These are phyloP conservation scores for Epinotia brunnichana DNA, from an alignment of 2,888 invertebrate genomes.

Conservation along the genomic window DNA sequence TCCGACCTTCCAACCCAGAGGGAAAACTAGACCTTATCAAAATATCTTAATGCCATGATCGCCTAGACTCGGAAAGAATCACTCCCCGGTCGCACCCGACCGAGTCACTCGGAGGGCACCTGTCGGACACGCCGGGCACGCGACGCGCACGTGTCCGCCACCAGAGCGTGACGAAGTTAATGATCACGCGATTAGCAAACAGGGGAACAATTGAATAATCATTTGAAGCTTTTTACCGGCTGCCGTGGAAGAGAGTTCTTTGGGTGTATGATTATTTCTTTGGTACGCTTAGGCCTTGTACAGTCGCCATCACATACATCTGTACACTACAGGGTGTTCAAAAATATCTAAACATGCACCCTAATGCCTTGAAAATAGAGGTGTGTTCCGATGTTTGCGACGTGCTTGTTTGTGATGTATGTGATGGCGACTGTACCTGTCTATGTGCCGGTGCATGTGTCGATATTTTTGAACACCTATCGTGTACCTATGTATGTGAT, in stretches of 20 bases:
- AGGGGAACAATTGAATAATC: conserved; percentile 21
- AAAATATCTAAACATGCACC: too few species aligned
- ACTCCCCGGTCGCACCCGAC: not conserved
- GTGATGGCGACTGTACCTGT: too few species aligned
- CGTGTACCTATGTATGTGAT: too few species aligned
- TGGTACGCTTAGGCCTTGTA: too few species aligned
- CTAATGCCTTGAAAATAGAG: too few species aligned
- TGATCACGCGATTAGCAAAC: conserved; percentile 34
- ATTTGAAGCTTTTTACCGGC: conserved; percentile 4
- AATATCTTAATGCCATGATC: not conserved
- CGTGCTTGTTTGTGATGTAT: conserved; percentile 4
- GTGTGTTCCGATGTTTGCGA: too few species aligned
- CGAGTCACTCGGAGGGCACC: conserved; percentile 48
- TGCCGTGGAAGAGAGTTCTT: not conserved
- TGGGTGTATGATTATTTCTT: not conserved
- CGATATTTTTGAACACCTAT: too few species aligned
- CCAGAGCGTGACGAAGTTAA: conserved; percentile 42
- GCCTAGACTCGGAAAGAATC: not conserved
- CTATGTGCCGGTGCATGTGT: too few species aligned
- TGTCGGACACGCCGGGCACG: conserved; percentile 52
- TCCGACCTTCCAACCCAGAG: too few species aligned
- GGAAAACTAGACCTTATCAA: too few species aligned
- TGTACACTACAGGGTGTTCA: too few species aligned
- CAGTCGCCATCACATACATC: too few species aligned
- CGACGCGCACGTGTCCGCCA: conserved; percentile 46